A percentile compares a stretch with the other conserved stretches of the same genome.
phyloP scores from a whole-genome alignment of 2,888 invertebrate species.

The Patella depressa region DNA sequence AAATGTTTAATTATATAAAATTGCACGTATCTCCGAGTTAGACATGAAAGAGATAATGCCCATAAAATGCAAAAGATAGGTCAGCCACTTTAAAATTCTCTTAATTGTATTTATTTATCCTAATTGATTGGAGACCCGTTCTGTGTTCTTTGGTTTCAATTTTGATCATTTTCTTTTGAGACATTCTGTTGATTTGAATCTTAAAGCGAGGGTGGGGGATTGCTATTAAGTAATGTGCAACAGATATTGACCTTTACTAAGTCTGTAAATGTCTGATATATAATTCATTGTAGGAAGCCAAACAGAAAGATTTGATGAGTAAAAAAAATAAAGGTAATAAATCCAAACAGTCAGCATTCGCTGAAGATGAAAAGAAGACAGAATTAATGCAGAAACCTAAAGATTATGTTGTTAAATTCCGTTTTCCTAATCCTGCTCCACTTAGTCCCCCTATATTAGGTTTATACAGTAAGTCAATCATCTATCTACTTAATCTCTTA shows the following conservation, averaged over 20 bases:
- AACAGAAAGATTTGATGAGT: conserved; percentile 90
- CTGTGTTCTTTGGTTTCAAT: no score
- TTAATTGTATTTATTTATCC: conserved; percentile 10
- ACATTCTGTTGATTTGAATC: no score
- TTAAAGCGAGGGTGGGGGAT: no score
- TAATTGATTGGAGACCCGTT: neutral
- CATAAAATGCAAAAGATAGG: no score
- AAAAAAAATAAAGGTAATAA: conserved; percentile 91
- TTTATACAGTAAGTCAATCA: conserved; percentile 80
- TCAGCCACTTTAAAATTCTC: neutral
- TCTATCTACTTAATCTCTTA: neutral
- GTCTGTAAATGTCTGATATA: neutral
- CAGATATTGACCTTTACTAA: no score
- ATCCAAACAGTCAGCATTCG: conserved; percentile 79
- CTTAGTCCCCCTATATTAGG: conserved; percentile 97
- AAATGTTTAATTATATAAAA: no score
- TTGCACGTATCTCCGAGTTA: no score
- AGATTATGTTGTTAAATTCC: conserved; percentile 98
- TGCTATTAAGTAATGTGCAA: no score
- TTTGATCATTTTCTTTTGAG: no score
- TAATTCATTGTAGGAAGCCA: conserved; percentile 79
- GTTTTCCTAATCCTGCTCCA: conserved; percentile 96
- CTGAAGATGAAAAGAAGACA: conserved; percentile 79
- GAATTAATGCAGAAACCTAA: conserved; percentile 82
- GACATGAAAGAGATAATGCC: no score